A percentile compares a stretch with the other conserved stretches of the same genome.
Evolutionary conservation across 2,797 vertebrate species (phyloP).

Genomic region (Myioborus miniatus): DNA sequence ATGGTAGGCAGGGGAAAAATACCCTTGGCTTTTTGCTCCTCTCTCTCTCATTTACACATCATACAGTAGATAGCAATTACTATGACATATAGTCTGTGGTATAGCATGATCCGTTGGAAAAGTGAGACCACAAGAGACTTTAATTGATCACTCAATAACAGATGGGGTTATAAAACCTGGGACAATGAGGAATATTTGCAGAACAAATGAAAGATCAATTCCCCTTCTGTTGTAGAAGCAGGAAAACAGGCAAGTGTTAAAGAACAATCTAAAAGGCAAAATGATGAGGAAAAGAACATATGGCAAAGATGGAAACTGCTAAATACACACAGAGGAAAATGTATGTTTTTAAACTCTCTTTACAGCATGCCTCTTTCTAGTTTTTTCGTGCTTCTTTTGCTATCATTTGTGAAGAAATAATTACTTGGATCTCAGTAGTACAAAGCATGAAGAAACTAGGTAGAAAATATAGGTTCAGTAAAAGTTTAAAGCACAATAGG

Average conservation of each 20-base stretch:
- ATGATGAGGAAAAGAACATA: slow-evolving; percentile 56
- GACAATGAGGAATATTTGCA: slow-evolving; percentile 58
- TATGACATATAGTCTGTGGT: slow-evolving; percentile 44
- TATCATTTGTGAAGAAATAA: background rate
- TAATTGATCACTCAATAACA: slow-evolving; percentile 46
- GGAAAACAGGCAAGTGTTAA: slow-evolving; percentile 50
- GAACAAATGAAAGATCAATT: slow-evolving; percentile 67
- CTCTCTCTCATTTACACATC: background rate
- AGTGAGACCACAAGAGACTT: slow-evolving; percentile 34
- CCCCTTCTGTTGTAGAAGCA: slow-evolving; percentile 47
- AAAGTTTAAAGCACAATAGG: background rate
- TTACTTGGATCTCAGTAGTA: background rate
- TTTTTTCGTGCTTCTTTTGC: background rate
- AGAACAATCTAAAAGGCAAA: slow-evolving; percentile 64
- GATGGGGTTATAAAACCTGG: slow-evolving; percentile 58
- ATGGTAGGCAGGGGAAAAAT: slow-evolving; percentile 31
- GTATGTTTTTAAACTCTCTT: background rate
- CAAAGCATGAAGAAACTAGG: background rate
- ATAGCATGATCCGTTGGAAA: slow-evolving; percentile 34
- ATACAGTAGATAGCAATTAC: slow-evolving; percentile 7
- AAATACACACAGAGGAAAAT: slow-evolving; percentile 59
- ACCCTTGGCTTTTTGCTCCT: background rate
- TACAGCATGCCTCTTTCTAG: background rate
- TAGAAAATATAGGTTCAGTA: background rate
- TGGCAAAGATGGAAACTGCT: slow-evolving; percentile 51